These are phyloP conservation scores for Cryptus viduatorius DNA, from an alignment of 2,888 invertebrate genomes.

Conservation along the genomic window DNA sequence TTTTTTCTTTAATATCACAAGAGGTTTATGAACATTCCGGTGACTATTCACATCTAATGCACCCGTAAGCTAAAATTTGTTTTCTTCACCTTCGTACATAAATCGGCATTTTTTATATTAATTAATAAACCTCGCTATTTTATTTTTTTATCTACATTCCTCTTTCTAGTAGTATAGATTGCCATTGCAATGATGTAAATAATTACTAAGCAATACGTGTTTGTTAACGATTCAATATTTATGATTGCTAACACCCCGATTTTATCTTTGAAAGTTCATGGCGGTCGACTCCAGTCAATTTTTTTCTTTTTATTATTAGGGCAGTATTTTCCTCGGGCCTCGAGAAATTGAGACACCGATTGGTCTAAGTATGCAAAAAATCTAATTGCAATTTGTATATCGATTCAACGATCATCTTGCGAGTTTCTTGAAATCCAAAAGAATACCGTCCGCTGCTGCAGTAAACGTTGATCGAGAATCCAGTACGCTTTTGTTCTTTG, in stretches of 20 bases:
- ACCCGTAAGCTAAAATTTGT: no score
- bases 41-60: background rate
- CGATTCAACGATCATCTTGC: slow-evolving; percentile 20
- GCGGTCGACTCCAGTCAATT: background rate
- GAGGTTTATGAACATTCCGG: background rate
- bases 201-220: no score
- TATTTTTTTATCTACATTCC: background rate
- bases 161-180: no score
- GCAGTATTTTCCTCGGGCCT: slow-evolving; percentile 34
- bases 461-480: slow-evolving; percentile 80
- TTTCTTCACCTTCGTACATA: no score
- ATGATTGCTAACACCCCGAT: no score
- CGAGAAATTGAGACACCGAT: slow-evolving; percentile 19
- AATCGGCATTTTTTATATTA: background rate
- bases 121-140: background rate
- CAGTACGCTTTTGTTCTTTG: slow-evolving; percentile 72
- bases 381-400: background rate
- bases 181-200: no score
- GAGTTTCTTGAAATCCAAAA: slow-evolving; percentile 76
- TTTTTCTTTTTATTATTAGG: background rate
- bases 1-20: background rate
- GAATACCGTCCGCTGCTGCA: slow-evolving; percentile 78
- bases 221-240: no score
- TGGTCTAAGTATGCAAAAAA: background rate
- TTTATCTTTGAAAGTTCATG: background rate